phyloP scores from a whole-genome alignment of 2,113 vertebrate genomes.

The Paramisgurnus dabryanus region DNA sequence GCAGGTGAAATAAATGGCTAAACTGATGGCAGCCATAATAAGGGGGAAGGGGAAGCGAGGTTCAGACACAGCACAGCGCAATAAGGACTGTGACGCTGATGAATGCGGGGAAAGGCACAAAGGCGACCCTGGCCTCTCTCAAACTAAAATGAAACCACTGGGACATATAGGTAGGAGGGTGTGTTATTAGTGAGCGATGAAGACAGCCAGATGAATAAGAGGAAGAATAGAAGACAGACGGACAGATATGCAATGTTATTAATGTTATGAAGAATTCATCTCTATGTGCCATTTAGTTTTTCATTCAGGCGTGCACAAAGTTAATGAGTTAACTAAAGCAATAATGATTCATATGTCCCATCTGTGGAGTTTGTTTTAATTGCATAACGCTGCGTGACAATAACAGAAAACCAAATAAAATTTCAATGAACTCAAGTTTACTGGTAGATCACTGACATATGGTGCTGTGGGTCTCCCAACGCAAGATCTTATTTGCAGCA shows the following conservation, averaged over 20 bases:
- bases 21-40: constrained; percentile 76
- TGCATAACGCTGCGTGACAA: constrained; percentile 29
- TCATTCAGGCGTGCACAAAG: too few species aligned
- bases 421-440: constrained; percentile 15
- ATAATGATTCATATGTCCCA: constrained; percentile 10
- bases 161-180: constrained; percentile 68
- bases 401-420: constrained; percentile 21
- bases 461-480: constrained; percentile 6
- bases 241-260: constrained; percentile 66
- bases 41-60: constrained; percentile 55
- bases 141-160: constrained; percentile 78
- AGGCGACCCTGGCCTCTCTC: constrained; percentile 75
- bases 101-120: constrained; percentile 75
- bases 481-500: constrained; percentile 27
- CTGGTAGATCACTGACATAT: constrained; percentile 16
- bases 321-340: constrained; percentile 3
- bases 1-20: constrained; percentile 76
- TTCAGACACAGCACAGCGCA: constrained; percentile 73
- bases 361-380: constrained; percentile 22
- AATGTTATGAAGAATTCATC: constrained; percentile 20
- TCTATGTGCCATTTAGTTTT: not conserved
- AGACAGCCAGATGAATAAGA: constrained; percentile 65
- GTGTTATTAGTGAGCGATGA: constrained; percentile 73
- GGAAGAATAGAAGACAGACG: constrained; percentile 68
- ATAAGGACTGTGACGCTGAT: constrained; percentile 80